Base-by-base conservation (phyloP, 2,888 invertebrate species). In the Thera britannica region DNA sequence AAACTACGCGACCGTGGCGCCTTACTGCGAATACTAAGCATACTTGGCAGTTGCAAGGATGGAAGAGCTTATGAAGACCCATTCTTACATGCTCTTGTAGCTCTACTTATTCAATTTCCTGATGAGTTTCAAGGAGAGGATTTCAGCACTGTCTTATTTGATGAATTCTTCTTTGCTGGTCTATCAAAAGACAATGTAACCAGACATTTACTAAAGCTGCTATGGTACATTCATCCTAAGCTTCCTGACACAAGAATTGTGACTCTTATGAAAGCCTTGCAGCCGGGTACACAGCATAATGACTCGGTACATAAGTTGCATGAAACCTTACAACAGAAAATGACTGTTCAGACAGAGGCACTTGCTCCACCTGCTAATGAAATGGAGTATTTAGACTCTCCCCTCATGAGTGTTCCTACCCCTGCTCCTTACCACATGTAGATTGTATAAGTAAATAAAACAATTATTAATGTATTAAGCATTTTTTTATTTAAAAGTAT, bases 61-160 rank as follows among this genome's bases (percentile, higher is more conserved):
- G 98, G 98, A 78, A 94, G 98, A 72, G 97, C 98, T 0, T 98
- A 98, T 86, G 98, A 98, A 85, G 99, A 99, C 93, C 98, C 98
- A 4, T 98, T 98, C 87, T 90, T 99, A 66, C 99, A 99, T 94
- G 97, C 98, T 11, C 92, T 99, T 79, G 97, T 97, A 80, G 97
- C 97, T 0, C 89, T 97, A 57, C 93, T 99, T 6, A 97, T 98
- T 75, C 97, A 97, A 70, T 96, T 98, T 94, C 96, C 96, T 3
- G 99, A 99, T 75, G 98, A 98, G 88, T 99, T 99, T 83, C 95
- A 97, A 75, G 97, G 97, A 0, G 98, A 98, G 90, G 98, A 98
- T 77, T 98, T 99, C 85, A 98, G 98, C 88, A 98, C 98, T 2
- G 97, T 98, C 1, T 95, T 99, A 55, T 98, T 99, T 91, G 98